phyloP scores from a whole-genome alignment of 2,797 vertebrate species.

The Lacerta bilineata region DNA sequence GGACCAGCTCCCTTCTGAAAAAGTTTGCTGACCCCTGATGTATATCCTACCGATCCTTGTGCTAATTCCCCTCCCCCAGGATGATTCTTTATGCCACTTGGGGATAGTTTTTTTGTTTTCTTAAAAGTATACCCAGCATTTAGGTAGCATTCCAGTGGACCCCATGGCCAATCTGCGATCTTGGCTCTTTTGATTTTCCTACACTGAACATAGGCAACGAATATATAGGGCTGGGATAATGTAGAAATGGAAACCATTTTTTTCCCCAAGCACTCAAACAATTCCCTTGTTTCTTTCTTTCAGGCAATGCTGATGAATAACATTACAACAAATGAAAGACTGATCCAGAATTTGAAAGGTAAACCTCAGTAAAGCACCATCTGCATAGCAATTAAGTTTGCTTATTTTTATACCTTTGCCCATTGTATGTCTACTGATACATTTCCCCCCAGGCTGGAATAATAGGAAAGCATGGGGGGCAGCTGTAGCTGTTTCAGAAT shows the following conservation, averaged over 20 bases:
- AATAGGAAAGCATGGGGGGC: accelerated
- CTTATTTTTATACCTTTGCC: background rate
- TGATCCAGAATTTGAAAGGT: constrained; percentile 80
- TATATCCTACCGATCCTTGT: background rate
- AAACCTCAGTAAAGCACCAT: background rate
- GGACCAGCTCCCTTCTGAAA: too few relatives aligned
- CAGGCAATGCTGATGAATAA: constrained; percentile 79
- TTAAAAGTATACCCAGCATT: background rate
- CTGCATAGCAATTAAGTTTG: accelerated
- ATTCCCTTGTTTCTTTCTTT: constrained; percentile 42
- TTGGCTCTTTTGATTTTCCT: background rate
- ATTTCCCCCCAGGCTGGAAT: constrained; percentile 6
- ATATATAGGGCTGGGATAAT: background rate
- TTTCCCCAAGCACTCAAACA: background rate
- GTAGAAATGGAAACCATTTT: background rate
- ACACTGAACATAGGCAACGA: background rate
- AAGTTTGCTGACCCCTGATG: too few relatives aligned
- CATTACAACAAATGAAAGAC: constrained; percentile 73
- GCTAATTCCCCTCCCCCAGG: background rate
- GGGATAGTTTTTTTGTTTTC: background rate
- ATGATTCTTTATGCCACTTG: background rate
- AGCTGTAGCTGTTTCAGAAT: background rate
- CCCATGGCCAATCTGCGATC: background rate
- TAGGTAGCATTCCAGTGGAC: background rate
- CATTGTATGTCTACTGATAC: background rate